These are phyloP conservation scores for Syngnathoides biaculeatus DNA, from an alignment of 2,113 vertebrate genomes.

Conservation along the genomic window DNA sequence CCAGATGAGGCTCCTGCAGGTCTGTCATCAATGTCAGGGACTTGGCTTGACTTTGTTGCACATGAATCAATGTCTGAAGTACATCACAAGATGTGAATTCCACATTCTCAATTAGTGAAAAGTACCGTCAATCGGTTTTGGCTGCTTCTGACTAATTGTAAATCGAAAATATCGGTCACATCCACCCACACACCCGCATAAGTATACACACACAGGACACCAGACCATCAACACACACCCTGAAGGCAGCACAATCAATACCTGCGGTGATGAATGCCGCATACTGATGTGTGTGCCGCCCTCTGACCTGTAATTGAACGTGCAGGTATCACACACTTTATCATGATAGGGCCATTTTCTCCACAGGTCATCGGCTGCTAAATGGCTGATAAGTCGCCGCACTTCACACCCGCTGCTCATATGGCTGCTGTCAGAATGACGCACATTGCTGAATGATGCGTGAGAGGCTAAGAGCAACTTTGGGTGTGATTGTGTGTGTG, in stretches of 20 bases:
- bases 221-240: not conserved
- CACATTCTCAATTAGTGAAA: no score
- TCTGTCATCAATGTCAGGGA: not conserved
- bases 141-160: slow-evolving; percentile 14
- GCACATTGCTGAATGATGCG: slow-evolving; percentile 7
- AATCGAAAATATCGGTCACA: slow-evolving; percentile 24
- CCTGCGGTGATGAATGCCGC: slow-evolving; percentile 53
- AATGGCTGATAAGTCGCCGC: slow-evolving; percentile 61
- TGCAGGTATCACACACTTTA: slow-evolving; percentile 56
- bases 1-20: no score
- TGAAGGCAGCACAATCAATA: slow-evolving; percentile 42
- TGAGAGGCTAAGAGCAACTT: not conserved
- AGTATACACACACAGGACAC: slow-evolving; percentile 4
- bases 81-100: no score
- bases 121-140: not conserved
- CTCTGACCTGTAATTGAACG: slow-evolving; percentile 68
- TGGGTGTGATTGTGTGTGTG: not conserved
- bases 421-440: slow-evolving; percentile 56
- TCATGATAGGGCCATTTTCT: slow-evolving; percentile 54
- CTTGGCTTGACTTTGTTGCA: no score
- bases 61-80: no score
- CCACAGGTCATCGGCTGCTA: slow-evolving; percentile 63
- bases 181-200: slow-evolving; percentile 17
- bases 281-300: slow-evolving; percentile 43
- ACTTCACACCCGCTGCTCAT: slow-evolving; percentile 37